Evolutionary conservation across 2,888 invertebrate species (phyloP).

Genomic region (Bibio marci): DNA sequence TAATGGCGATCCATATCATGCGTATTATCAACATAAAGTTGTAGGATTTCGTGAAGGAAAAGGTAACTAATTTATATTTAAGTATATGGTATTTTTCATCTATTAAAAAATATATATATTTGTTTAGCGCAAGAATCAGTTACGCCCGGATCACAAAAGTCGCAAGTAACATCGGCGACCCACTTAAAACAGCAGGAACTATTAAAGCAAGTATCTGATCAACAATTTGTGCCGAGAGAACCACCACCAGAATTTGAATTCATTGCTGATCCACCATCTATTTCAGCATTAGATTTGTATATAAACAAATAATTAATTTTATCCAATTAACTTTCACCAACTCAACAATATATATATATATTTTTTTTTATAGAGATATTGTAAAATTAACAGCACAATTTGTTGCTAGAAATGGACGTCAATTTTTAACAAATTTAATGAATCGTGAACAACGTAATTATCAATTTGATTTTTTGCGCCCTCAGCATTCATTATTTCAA

Average conservation of each 20-base stretch:
- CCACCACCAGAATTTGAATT: slow-evolving; percentile 88
- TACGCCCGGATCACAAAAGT: slow-evolving; percentile 34
- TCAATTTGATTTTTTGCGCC: slow-evolving; percentile 96
- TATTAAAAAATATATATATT: no score
- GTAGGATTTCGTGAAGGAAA: slow-evolving; percentile 85
- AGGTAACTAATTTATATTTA: slow-evolving; percentile 43
- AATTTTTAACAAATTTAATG: slow-evolving; percentile 96
- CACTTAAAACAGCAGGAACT: slow-evolving; percentile 79
- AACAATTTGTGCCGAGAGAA: slow-evolving; percentile 78
- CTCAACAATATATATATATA: background rate
- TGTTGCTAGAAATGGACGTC: slow-evolving; percentile 94
- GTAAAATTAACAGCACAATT: slow-evolving; percentile 97
- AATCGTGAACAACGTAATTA: slow-evolving; percentile 95
- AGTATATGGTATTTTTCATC: no score
- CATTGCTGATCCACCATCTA: slow-evolving; percentile 93
- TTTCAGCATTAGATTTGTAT: slow-evolving; percentile 89
- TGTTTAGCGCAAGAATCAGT: no score
- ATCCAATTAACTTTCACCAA: slow-evolving; percentile 6
- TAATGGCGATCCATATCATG: slow-evolving; percentile 94
- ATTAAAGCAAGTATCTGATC: slow-evolving; percentile 68
- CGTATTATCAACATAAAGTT: slow-evolving; percentile 97
- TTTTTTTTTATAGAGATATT: slow-evolving; percentile 51
- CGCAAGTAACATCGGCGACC: slow-evolving; percentile 55
- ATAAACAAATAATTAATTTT: slow-evolving; percentile 16
- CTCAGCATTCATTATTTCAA: slow-evolving; percentile 94